Conservation (phyloP, 2,888 invertebrate species). For the Prenolepis imparis region DNA sequence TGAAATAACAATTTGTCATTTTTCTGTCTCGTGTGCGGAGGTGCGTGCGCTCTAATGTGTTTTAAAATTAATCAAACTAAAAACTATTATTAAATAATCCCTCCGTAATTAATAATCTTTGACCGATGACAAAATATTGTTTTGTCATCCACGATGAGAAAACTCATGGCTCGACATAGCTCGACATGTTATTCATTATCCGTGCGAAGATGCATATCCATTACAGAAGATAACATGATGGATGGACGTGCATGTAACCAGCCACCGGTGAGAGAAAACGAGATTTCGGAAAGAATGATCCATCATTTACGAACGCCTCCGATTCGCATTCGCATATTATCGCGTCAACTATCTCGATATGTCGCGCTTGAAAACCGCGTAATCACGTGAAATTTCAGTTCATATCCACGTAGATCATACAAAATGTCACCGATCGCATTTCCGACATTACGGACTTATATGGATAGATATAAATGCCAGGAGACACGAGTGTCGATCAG, state of each 20-base stretch:
- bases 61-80: conserved; percentile 35
- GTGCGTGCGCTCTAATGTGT: background rate
- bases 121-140: conserved; percentile 66
- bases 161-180: conserved; percentile 32
- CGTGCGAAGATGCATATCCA: conserved; percentile 57
- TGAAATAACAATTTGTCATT: background rate
- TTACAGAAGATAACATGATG: conserved; percentile 67
- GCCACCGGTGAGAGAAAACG: conserved; percentile 28
- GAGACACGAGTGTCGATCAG: conserved; percentile 32
- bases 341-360: conserved; percentile 45
- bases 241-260: conserved; percentile 58
- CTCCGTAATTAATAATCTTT: conserved; percentile 54
- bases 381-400: conserved; percentile 42
- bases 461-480: conserved; percentile 16
- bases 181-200: conserved; percentile 66
- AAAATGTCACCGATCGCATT: conserved; percentile 34
- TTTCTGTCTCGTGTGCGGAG: background rate
- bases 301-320: conserved; percentile 56
- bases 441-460: conserved; percentile 28
- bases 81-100: conserved; percentile 48
- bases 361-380: conserved; percentile 39
- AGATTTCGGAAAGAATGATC: conserved; percentile 57
- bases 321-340: conserved; percentile 37
- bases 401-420: conserved; percentile 5
- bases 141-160: conserved; percentile 53